These are phyloP conservation scores for Cacoxenus indagator DNA, from an alignment of 2,888 invertebrate genomes.

Conservation along the genomic window DNA sequence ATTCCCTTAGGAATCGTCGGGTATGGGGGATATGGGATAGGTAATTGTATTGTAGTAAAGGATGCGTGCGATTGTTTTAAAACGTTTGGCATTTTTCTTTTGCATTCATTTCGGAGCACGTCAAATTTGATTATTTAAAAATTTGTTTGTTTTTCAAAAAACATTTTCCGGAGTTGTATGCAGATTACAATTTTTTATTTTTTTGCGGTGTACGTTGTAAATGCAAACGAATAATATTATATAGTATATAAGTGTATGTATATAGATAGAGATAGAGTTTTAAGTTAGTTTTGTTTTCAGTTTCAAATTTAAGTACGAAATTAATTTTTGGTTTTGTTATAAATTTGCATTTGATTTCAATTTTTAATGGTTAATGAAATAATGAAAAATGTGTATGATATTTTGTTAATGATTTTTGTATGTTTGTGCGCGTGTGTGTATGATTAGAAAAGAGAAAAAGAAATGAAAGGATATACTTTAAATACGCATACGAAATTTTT, in stretches of 20 bases:
- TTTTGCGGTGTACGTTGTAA: slow-evolving; percentile 41
- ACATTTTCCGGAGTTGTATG: background rate
- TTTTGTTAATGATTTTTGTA: slow-evolving; percentile 12
- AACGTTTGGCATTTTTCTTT: slow-evolving; percentile 69
- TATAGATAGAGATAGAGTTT: slow-evolving; percentile 38
- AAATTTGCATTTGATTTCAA: slow-evolving; percentile 25
- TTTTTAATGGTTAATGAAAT: slow-evolving; percentile 29
- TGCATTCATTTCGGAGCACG: slow-evolving; percentile 50
- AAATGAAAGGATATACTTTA: slow-evolving; percentile 69
- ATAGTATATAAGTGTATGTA: slow-evolving; percentile 18
- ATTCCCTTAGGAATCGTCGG: slow-evolving; percentile 56
- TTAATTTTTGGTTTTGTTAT: slow-evolving; percentile 27
- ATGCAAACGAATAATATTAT: slow-evolving; percentile 52
- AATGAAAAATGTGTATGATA: slow-evolving; percentile 38
- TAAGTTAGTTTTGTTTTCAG: slow-evolving; percentile 33
- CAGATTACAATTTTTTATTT: slow-evolving; percentile 18
- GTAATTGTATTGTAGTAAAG: slow-evolving; percentile 68
- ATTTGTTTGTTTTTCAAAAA: slow-evolving; percentile 33
- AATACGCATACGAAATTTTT: slow-evolving; percentile 66
- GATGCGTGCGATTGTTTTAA: slow-evolving; percentile 69
- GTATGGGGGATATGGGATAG: slow-evolving; percentile 63
- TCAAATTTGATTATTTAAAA: slow-evolving; percentile 21
- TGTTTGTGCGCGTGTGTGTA: slow-evolving; percentile 56
- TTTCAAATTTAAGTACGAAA: slow-evolving; percentile 50
- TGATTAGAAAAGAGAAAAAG: slow-evolving; percentile 68